These are phyloP conservation scores for Campoplex nolae DNA, from an alignment of 2,888 invertebrate genomes.

Conservation along the genomic window DNA sequence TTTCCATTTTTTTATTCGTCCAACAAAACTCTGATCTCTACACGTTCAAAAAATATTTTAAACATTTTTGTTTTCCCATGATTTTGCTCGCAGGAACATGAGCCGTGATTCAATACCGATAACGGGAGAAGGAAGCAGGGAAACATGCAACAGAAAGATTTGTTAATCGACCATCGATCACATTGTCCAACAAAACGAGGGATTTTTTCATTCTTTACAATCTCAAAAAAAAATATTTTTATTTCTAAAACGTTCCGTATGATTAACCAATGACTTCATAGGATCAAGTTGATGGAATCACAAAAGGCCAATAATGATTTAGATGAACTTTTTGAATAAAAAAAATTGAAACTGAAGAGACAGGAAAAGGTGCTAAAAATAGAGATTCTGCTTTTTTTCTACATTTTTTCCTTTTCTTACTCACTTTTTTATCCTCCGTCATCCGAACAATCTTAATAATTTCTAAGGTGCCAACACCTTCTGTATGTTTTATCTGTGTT, in stretches of 20 bases:
- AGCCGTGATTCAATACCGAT: conserved; percentile 46
- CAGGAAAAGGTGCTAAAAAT: not conserved
- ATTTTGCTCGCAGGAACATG: conserved; percentile 43
- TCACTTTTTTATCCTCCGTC: conserved; percentile 7
- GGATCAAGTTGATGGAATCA: conserved; percentile 14
- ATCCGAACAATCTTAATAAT: conserved; percentile 43
- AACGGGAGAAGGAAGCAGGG: conserved; percentile 45
- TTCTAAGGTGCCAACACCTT: conserved; percentile 33
- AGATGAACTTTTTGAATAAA: conserved; percentile 37
- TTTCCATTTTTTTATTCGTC: not conserved
- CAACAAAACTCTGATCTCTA: conserved; percentile 9
- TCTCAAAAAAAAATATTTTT: conserved; percentile 37
- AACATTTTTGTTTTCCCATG: not conserved
- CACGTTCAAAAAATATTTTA: not conserved
- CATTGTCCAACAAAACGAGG: conserved; percentile 20
- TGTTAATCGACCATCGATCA: conserved; percentile 10
- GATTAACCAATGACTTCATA: conserved; percentile 10
- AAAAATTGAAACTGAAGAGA: conserved; percentile 15
- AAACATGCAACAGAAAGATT: conserved; percentile 28
- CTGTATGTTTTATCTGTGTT: conserved; percentile 22
- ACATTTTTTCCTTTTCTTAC: not conserved
- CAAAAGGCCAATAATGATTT: conserved; percentile 20
- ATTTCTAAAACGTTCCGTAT: conserved; percentile 44
- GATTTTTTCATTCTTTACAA: conserved; percentile 16
- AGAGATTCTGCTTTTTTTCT: conserved; percentile 1